phyloP scores from a whole-genome alignment of 1,140 invertebrate genomes.

The Drosophila baimaii region DNA sequence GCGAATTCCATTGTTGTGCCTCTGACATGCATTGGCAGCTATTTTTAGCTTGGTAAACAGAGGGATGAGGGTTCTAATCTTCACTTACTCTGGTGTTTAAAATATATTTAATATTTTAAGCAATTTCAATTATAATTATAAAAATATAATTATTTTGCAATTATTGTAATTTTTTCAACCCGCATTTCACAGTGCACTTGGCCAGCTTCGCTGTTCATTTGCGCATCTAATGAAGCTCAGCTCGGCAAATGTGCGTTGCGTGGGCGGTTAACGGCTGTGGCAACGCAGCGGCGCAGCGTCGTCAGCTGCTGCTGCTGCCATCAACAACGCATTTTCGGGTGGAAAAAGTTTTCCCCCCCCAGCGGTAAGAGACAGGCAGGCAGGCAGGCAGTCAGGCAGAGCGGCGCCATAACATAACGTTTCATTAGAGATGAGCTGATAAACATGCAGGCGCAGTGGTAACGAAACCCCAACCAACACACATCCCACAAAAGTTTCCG shows the following conservation, averaged over 20 bases:
- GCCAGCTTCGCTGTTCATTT: conserved; percentile 60
- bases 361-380: neutral
- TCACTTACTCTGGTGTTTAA: too few species aligned
- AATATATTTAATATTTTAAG: too few species aligned
- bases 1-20: too few species aligned
- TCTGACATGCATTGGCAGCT: too few species aligned
- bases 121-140: too few species aligned
- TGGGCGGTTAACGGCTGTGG: conserved; percentile 70
- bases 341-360: conserved; percentile 62
- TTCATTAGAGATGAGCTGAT: conserved; percentile 79
- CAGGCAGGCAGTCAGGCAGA: neutral
- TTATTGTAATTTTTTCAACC: too few species aligned
- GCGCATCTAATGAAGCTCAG: conserved; percentile 76
- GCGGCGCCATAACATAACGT: conserved; percentile 68
- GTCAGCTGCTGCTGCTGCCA: conserved; percentile 36
- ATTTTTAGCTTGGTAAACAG: too few species aligned
- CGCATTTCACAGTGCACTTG: neutral
- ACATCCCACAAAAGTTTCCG: conserved; percentile 34
- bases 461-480: neutral
- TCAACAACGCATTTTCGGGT: conserved; percentile 40
- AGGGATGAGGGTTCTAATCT: too few species aligned
- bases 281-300: conserved; percentile 24
- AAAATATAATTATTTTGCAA: too few species aligned
- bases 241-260: conserved; percentile 75
- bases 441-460: conserved; percentile 61